phyloP scores from a whole-genome alignment of 2,113 vertebrate species.

The Ciconia maguari region DNA sequence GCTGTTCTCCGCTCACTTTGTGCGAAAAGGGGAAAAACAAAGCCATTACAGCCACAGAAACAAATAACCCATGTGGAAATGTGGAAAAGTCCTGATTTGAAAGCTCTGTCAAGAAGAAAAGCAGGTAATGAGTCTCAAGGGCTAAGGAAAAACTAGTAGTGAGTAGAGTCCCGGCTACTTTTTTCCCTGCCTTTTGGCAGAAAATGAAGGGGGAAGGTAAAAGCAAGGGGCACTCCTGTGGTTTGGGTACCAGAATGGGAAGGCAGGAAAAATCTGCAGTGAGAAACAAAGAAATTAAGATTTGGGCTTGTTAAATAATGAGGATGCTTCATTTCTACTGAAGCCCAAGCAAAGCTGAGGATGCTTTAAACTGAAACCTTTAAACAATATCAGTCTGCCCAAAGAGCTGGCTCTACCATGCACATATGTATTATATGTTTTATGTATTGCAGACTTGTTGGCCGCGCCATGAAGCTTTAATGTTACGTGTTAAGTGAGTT shows the following conservation, averaged over 20 bases:
- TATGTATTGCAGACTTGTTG: not conserved
- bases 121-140: not conserved
- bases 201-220: not conserved
- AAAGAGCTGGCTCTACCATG: not conserved
- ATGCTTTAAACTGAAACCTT: not conserved
- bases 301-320: not conserved
- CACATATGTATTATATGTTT: rapidly evolving
- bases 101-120: not conserved
- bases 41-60: not conserved
- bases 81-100: not conserved
- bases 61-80: not conserved
- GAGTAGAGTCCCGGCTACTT: not conserved
- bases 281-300: not conserved
- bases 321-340: not conserved
- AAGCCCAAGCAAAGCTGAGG: not conserved
- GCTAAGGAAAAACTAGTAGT: not conserved
- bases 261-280: not conserved
- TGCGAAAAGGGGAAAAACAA: not conserved
- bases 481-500: not conserved
- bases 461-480: not conserved
- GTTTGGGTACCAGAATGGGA: not conserved
- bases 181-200: not conserved
- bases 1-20: not conserved
- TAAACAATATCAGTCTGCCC: not conserved
- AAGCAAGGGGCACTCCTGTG: not conserved